phyloP scores from a whole-genome alignment of 2,797 vertebrate species.

The Rhadinocentrus ornatus region DNA sequence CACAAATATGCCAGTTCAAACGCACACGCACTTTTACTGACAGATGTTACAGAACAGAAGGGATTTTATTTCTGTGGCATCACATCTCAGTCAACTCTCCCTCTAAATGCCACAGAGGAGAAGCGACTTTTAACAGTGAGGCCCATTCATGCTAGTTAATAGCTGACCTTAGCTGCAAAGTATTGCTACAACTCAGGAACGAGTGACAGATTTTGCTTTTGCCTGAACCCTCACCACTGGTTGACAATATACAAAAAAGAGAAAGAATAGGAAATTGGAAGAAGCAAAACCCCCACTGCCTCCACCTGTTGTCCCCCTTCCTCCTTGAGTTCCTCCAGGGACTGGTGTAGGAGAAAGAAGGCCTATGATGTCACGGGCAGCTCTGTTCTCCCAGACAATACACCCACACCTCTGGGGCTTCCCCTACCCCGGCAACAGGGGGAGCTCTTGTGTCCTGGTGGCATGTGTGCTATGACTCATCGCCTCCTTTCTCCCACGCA shows the following conservation, averaged over 20 bases:
- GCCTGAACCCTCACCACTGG: background rate
- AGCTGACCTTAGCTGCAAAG: conserved; percentile 49
- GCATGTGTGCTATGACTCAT: conserved; percentile 84
- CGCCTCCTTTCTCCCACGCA: conserved; percentile 75
- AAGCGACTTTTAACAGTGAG: conserved; percentile 47
- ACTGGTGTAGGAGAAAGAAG: conserved; percentile 67
- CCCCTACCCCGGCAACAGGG: conserved; percentile 83
- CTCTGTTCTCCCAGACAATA: conserved; percentile 81
- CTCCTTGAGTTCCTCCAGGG: conserved; percentile 29
- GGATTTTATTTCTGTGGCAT: conserved; percentile 35
- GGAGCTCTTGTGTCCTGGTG: conserved; percentile 83
- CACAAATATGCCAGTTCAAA: background rate
- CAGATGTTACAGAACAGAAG: conserved; percentile 11
- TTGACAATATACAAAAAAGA: conserved; percentile 6
- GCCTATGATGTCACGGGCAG: conserved; percentile 77
- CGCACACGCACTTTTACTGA: background rate
- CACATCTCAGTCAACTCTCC: conserved; percentile 46
- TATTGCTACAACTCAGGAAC: conserved; percentile 44
- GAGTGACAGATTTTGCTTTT: conserved; percentile 29
- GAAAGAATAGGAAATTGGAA: conserved; percentile 1
- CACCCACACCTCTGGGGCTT: conserved; percentile 80
- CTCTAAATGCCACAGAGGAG: conserved; percentile 38
- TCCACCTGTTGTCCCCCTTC: conserved; percentile 52
- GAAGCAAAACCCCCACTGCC: conserved; percentile 19
- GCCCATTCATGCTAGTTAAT: conserved; percentile 59